phyloP scores from a whole-genome alignment of 2,113 vertebrate genomes.

The Podarcis raffonei region DNA sequence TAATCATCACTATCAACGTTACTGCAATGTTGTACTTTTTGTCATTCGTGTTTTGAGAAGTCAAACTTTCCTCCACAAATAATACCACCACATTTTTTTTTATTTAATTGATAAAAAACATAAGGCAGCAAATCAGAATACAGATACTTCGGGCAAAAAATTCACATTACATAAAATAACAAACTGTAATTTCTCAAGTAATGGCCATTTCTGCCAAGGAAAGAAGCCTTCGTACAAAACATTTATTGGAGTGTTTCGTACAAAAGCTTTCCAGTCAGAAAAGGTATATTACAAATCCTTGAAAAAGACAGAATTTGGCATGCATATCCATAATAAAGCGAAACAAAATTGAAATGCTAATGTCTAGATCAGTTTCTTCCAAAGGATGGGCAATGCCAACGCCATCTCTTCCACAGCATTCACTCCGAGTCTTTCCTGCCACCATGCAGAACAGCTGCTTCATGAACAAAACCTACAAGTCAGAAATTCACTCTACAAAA shows the following conservation, averaged over 20 bases:
- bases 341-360: constrained; percentile 67
- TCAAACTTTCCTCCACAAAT: neutral
- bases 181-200: no score
- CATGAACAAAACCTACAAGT: neutral
- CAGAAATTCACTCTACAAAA: constrained; percentile 5
- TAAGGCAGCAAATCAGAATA: neutral
- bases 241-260: constrained; percentile 88
- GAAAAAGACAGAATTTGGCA: constrained; percentile 78
- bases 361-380: constrained; percentile 45
- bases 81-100: neutral
- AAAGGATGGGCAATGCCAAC: constrained; percentile 6
- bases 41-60: neutral
- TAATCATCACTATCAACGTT: constrained; percentile 5
- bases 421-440: neutral
- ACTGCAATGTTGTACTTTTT: neutral
- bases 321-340: constrained; percentile 72
- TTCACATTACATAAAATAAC: neutral
- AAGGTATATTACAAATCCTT: constrained; percentile 81
- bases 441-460: neutral
- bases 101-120: neutral
- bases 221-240: constrained; percentile 77
- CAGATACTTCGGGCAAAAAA: neutral
- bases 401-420: neutral
- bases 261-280: constrained; percentile 85
- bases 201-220: no score